phyloP scores from a whole-genome alignment of 2,113 vertebrate genomes.

The Phaethon lepturus region DNA sequence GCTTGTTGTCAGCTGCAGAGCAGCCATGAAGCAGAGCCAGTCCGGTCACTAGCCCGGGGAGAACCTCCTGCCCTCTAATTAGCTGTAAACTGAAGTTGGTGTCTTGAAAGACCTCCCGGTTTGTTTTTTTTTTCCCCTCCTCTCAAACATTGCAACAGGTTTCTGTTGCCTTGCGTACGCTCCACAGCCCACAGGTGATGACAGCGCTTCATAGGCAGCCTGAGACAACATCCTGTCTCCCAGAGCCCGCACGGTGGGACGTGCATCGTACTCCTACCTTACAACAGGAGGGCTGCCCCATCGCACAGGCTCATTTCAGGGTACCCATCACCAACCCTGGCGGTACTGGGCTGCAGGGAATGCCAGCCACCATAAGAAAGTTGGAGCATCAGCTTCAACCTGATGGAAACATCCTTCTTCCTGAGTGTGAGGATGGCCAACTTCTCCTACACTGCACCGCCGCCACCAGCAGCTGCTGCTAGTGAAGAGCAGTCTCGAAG shows the following conservation, averaged over 20 bases:
- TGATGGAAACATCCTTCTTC: not conserved
- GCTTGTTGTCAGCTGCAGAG: not conserved
- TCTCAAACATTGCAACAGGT: not conserved
- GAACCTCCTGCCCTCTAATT: not conserved
- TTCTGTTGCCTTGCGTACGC: not conserved
- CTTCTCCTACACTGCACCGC: not conserved
- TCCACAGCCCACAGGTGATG: not conserved
- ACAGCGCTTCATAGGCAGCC: fast-evolving
- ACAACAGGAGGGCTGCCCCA: not conserved
- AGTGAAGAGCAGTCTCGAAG: not conserved
- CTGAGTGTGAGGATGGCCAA: fast-evolving
- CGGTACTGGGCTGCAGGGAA: not conserved
- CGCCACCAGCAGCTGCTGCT: fast-evolving
- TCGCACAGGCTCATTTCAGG: not conserved
- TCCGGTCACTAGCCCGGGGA: not conserved
- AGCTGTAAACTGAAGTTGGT: not conserved
- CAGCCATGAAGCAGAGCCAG: not conserved
- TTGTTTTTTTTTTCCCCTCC: not conserved
- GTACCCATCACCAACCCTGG: fast-evolving
- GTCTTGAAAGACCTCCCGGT: not conserved
- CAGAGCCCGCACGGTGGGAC: fast-evolving
- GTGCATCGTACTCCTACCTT: not conserved
- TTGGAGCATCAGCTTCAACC: not conserved
- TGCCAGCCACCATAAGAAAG: not conserved
- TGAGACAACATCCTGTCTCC: not conserved